A percentile compares a stretch with the other conserved stretches of the same genome.
Evolutionary conservation across 2,113 vertebrate species (phyloP).

Genomic region (Tyto alba): DNA sequence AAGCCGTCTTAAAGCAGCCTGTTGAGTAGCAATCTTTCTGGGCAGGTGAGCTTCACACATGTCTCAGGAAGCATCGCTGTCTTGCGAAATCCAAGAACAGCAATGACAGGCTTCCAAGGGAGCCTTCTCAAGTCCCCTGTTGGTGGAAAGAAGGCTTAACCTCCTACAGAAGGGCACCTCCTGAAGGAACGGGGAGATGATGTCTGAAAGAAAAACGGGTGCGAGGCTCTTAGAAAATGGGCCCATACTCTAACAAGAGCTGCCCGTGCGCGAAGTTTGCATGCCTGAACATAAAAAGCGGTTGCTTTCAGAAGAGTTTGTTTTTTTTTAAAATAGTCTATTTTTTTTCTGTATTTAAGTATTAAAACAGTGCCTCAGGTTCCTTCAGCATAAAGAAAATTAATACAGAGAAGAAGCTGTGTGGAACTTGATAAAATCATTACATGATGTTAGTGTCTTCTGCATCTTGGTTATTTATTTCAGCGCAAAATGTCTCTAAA

Average conservation of each 20-base stretch:
- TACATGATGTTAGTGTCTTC: neutral
- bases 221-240: neutral
- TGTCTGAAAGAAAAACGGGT: neutral
- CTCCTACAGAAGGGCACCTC: neutral
- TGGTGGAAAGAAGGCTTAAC: neutral
- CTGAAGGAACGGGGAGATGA: neutral
- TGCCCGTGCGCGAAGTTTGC: neutral
- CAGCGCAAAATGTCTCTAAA: neutral
- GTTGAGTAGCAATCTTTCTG: neutral
- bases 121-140: neutral
- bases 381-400: neutral
- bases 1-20: conserved; percentile 44
- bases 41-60: conserved; percentile 34
- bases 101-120: conserved; percentile 8
- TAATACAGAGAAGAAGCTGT: neutral
- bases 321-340: rapidly evolving
- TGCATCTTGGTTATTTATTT: neutral
- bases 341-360: neutral
- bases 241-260: neutral
- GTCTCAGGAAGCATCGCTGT: neutral
- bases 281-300: neutral
- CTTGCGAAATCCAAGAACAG: neutral
- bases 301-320: neutral
- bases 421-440: neutral
- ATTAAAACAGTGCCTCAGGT: neutral